phyloP scores from a whole-genome alignment of 92 coral and sea anemone genomes.

The Palythoa grandiflora region DNA sequence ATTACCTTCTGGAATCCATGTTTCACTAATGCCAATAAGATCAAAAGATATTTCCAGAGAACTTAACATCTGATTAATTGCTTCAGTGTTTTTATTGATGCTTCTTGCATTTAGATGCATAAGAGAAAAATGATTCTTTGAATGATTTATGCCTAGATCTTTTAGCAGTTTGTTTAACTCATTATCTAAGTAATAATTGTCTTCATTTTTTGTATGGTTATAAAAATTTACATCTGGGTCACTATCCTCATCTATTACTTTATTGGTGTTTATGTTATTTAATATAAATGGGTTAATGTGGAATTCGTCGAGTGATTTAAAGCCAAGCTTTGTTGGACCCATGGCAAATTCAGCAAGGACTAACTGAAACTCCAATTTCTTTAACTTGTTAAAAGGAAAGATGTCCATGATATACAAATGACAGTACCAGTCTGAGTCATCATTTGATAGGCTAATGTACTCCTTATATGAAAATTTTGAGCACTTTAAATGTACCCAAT shows the following conservation, averaged over 20 bases:
- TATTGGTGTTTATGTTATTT: constrained; percentile 14
- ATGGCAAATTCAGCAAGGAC: neutral
- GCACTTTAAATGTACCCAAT: neutral
- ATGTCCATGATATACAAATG: neutral
- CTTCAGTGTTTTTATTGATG: neutral
- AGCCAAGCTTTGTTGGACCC: neutral
- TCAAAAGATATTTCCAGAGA: neutral
- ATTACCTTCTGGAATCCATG: constrained; percentile 35
- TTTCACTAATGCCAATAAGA: constrained; percentile 27
- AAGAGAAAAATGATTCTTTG: neutral
- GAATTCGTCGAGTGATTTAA: constrained; percentile 21
- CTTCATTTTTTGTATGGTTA: neutral
- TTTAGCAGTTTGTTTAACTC: constrained; percentile 22
- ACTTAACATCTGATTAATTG: neutral
- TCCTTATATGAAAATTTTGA: constrained; percentile 20
- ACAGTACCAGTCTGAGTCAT: neutral
- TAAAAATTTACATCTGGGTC: neutral
- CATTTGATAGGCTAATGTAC: constrained; percentile 15
- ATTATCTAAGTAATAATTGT: constrained; percentile 26
- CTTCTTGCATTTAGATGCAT: neutral
- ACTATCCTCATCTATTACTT: constrained; percentile 15
- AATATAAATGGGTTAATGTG: constrained; percentile 25
- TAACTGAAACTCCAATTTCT: neutral
- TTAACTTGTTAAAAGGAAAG: neutral
- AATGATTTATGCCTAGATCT: constrained; percentile 7